A percentile compares a stretch with the other conserved stretches of the same genome.
These are phyloP conservation scores for Myxocyprinus asiaticus DNA, from an alignment of 2,113 vertebrate species.

Conservation along the genomic window DNA sequence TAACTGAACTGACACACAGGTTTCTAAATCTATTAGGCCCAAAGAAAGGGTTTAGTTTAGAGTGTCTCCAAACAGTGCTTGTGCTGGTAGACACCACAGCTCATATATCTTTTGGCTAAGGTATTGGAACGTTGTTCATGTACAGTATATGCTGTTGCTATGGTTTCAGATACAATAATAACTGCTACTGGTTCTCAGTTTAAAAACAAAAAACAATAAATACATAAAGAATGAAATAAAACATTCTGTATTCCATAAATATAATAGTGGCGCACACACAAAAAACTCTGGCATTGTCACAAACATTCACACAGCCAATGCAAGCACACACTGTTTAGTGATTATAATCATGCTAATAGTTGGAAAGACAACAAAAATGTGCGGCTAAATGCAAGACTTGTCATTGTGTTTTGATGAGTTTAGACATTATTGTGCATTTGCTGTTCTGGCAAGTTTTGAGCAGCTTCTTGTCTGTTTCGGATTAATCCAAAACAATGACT, in stretches of 20 bases:
- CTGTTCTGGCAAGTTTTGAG: neutral
- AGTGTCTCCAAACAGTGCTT: slow-evolving; percentile 26
- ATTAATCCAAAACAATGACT: slow-evolving; percentile 43
- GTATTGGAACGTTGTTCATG: slow-evolving; percentile 54
- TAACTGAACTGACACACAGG: slow-evolving; percentile 7
- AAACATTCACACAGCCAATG: too few species aligned
- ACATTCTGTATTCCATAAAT: too few species aligned
- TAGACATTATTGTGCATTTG: too few species aligned
- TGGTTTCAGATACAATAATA: slow-evolving; percentile 59
- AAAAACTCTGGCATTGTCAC: too few species aligned
- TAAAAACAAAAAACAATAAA: neutral
- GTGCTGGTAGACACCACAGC: slow-evolving; percentile 31
- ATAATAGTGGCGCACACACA: too few species aligned
- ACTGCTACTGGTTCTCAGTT: slow-evolving; percentile 38
- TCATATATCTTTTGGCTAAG: slow-evolving; percentile 57
- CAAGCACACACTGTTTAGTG: too few species aligned
- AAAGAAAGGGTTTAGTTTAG: slow-evolving; percentile 16
- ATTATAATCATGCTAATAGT: too few species aligned
- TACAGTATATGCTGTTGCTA: slow-evolving; percentile 56
- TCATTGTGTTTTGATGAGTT: too few species aligned
- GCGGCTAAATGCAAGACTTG: too few species aligned
- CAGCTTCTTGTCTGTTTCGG: slow-evolving; percentile 39
- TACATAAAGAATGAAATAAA: too few species aligned
- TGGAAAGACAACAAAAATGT: too few species aligned
- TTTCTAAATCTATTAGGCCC: slow-evolving; percentile 36